These are phyloP conservation scores for Sebastes variabilis DNA, from an alignment of 2,797 vertebrate genomes.

Conservation along the genomic window DNA sequence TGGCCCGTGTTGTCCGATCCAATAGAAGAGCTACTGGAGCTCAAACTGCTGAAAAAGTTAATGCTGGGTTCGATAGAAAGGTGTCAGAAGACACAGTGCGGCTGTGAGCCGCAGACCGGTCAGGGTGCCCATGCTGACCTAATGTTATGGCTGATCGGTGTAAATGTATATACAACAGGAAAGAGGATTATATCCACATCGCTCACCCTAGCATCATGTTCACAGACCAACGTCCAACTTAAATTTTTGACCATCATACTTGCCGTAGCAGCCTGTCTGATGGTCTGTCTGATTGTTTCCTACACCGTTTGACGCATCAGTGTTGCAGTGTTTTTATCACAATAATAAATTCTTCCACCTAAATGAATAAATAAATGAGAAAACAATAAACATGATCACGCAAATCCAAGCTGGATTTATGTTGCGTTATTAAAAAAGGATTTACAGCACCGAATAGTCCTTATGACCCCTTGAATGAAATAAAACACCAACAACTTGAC, in stretches of 20 bases:
- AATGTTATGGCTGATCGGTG: too few relatives aligned
- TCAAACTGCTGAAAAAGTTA: too few relatives aligned
- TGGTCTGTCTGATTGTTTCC: neutral
- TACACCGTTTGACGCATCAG: neutral
- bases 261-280: neutral
- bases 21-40: too few relatives aligned
- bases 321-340: neutral
- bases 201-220: accelerated
- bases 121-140: too few relatives aligned
- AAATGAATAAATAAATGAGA: neutral
- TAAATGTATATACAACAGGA: neutral
- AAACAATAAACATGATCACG: neutral
- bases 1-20: too few relatives aligned
- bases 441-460: neutral
- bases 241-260: neutral
- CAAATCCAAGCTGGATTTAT: neutral
- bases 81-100: too few relatives aligned
- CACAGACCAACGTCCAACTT: neutral
- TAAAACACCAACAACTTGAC: conserved; percentile 6
- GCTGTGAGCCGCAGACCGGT: too few relatives aligned
- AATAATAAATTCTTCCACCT: neutral
- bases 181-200: neutral
- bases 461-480: neutral
- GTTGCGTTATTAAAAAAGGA: conserved; percentile 1
- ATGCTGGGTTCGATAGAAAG: too few relatives aligned